phyloP scores from a whole-genome alignment of 2,888 invertebrate genomes.

The Drosophila incognita region DNA sequence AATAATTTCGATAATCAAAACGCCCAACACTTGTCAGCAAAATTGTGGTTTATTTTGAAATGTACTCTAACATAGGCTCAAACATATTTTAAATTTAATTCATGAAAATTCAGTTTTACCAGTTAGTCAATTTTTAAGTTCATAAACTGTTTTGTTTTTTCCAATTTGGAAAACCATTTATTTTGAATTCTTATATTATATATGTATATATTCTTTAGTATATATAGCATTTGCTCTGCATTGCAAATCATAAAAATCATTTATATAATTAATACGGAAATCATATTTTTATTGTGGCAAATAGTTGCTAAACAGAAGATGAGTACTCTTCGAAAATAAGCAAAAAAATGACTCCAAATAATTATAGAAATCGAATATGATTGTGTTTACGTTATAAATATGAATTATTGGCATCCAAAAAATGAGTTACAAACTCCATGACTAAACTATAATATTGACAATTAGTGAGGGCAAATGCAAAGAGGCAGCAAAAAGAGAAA shows the following conservation, averaged over 20 bases:
- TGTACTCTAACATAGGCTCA: not conserved
- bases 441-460: not conserved
- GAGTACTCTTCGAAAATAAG: not conserved
- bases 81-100: not conserved
- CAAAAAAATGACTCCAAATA: not conserved
- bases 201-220: not conserved
- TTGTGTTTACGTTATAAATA: not conserved
- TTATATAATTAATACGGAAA: not conserved
- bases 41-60: not conserved
- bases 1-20: constrained; percentile 24
- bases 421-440: not conserved
- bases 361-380: not conserved
- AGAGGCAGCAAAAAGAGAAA: not conserved
- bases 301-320: not conserved
- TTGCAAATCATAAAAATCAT: not conserved
- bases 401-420: not conserved
- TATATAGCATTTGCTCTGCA: not conserved
- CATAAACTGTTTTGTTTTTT: not conserved
- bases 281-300: not conserved
- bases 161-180: not conserved
- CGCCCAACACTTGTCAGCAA: constrained; percentile 6
- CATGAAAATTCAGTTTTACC: not conserved
- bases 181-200: not conserved
- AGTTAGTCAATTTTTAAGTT: not conserved
- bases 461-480: not conserved